Conservation (phyloP, 2,113 vertebrate genomes). For the Melanotaenia duboulayi region DNA sequence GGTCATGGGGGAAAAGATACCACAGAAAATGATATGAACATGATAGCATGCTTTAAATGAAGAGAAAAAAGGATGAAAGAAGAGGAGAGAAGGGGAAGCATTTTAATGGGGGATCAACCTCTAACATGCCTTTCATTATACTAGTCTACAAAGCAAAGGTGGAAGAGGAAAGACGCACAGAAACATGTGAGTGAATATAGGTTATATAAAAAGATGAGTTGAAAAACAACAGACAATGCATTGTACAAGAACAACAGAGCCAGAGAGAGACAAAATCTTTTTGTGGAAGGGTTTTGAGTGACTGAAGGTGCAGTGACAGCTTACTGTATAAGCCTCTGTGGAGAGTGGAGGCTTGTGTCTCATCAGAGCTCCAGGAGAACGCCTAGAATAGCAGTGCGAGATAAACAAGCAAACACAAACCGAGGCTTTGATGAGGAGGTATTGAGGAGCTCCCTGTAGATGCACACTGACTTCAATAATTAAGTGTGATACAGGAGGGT, state of each 20-base stretch:
- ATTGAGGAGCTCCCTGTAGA: conserved; percentile 73
- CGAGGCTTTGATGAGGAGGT: conserved; percentile 79
- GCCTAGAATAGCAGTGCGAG: conserved; percentile 76
- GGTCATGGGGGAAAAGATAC: not conserved
- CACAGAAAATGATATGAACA: conserved; percentile 16
- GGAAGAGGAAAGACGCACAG: not conserved
- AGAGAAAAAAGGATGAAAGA: conserved; percentile 14
- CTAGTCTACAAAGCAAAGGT: conserved; percentile 10
- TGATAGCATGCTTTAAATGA: not conserved
- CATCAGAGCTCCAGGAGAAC: conserved; percentile 67
- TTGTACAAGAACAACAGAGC: conserved; percentile 27
- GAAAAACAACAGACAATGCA: conserved; percentile 17
- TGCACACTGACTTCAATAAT: conserved; percentile 68
- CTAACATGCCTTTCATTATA: conserved; percentile 32
- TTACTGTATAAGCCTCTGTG: conserved; percentile 67
- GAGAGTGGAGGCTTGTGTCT: conserved; percentile 63
- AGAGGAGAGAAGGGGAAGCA: not conserved
- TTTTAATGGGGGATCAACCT: conserved; percentile 22
- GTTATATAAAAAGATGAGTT: conserved; percentile 7
- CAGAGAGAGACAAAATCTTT: conserved; percentile 23
- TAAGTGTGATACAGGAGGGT: conserved; percentile 66
- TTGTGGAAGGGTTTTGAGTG: conserved; percentile 56
- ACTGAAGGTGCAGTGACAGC: conserved; percentile 68
- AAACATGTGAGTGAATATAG: not conserved
- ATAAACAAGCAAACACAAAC: conserved; percentile 81